phyloP scores from a whole-genome alignment of 2,113 vertebrate species.

The Microtus ochrogaster region DNA sequence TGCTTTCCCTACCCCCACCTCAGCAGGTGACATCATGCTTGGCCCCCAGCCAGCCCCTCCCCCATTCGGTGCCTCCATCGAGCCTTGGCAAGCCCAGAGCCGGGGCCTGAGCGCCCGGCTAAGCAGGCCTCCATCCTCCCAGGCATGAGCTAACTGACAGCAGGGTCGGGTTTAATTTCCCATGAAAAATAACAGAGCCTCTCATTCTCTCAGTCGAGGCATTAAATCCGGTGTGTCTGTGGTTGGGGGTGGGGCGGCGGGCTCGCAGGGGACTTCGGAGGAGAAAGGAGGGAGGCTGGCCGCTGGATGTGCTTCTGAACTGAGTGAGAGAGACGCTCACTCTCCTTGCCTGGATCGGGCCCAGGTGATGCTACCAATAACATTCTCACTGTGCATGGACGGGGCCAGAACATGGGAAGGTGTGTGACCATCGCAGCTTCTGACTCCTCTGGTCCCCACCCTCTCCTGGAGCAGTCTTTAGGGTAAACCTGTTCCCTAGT shows the following conservation, averaged over 20 bases:
- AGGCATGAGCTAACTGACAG: constrained; percentile 71
- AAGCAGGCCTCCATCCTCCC: constrained; percentile 56
- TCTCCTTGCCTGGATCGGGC: neutral
- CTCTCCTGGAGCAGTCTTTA: neutral
- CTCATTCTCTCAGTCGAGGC: constrained; percentile 73
- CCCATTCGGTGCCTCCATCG: neutral
- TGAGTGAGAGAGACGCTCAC: neutral
- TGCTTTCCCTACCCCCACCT: neutral
- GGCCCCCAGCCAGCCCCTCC: constrained; percentile 43
- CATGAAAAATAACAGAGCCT: constrained; percentile 81
- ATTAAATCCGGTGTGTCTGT: constrained; percentile 68
- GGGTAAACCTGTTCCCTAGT: neutral
- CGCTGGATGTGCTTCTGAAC: neutral
- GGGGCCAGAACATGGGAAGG: neutral
- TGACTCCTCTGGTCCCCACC: neutral
- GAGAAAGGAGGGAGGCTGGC: neutral
- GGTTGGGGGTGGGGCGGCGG: constrained; percentile 40
- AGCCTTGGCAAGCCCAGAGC: neutral
- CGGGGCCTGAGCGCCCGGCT: constrained; percentile 26
- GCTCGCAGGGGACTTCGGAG: neutral
- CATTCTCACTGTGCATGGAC: neutral
- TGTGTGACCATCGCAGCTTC: neutral
- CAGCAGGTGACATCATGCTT: constrained; percentile 74
- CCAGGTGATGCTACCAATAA: neutral
- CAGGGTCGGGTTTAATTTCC: constrained; percentile 75